A percentile compares a stretch with the other conserved stretches of the same genome.
Evolutionary conservation across 2,888 invertebrate genomes (phyloP).

Genomic region (Plagodis pulveraria): DNA sequence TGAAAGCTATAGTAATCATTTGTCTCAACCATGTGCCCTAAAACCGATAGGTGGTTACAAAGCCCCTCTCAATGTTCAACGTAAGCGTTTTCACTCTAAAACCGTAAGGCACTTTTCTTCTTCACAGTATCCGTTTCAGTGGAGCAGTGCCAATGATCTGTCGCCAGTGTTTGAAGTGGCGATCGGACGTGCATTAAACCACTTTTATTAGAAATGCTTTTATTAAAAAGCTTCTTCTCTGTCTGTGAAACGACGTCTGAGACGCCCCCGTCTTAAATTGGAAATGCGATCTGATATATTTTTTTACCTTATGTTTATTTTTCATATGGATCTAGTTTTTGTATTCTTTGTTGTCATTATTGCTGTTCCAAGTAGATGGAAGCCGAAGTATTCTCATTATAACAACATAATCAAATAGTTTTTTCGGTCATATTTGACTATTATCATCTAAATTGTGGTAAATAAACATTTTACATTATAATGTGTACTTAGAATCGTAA

Average conservation of each 20-base stretch:
- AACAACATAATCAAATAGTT: too few species aligned
- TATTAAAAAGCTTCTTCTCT: conserved; percentile 46
- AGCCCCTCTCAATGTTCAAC: conserved; percentile 4
- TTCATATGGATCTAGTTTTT: too few species aligned
- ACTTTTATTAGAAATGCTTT: conserved; percentile 60
- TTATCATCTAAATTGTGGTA: too few species aligned
- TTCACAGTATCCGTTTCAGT: conserved; percentile 35
- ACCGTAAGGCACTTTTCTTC: conserved; percentile 26
- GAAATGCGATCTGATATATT: conserved; percentile 11
- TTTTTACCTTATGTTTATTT: too few species aligned
- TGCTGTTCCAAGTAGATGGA: too few species aligned
- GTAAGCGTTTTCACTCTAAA: conserved; percentile 19
- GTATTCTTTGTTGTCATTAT: too few species aligned
- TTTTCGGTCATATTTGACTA: too few species aligned
- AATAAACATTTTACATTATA: too few species aligned
- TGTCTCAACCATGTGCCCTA: not conserved
- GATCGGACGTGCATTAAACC: conserved; percentile 57
- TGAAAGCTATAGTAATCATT: too few species aligned
- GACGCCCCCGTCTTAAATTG: conserved; percentile 6
- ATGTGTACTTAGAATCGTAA: too few species aligned
- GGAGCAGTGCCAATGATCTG: conserved; percentile 60
- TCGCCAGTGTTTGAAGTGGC: conserved; percentile 56
- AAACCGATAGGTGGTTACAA: conserved; percentile 11
- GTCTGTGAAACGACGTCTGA: conserved; percentile 14
- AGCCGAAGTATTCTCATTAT: too few species aligned